phyloP scores from a whole-genome alignment of 2,888 invertebrate species.

The Netelia inedita region DNA sequence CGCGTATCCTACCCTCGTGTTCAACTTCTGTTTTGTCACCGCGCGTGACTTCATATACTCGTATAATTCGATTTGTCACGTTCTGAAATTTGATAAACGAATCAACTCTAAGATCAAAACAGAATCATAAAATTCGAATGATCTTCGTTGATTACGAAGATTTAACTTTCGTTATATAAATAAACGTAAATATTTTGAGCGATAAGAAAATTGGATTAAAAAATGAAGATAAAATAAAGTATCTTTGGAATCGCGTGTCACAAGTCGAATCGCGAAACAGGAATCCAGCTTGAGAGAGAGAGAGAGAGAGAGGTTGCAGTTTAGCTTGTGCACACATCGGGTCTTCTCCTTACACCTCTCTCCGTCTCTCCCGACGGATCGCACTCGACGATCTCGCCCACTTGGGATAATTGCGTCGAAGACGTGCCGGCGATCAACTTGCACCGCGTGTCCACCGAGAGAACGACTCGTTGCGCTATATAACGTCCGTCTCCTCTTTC shows the following conservation, averaged over 20 bases:
- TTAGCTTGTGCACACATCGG: background rate
- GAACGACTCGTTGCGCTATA: constrained; percentile 29
- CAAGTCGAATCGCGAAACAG: background rate
- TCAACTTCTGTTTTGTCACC: constrained; percentile 57
- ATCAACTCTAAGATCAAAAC: background rate
- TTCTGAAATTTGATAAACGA: no score
- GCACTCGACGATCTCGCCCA: constrained; percentile 80
- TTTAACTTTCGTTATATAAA: no score
- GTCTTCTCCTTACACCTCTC: constrained; percentile 18
- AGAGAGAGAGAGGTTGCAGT: background rate
- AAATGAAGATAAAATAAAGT: background rate
- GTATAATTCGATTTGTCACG: background rate
- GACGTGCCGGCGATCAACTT: constrained; percentile 72
- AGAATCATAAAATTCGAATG: constrained; percentile 1
- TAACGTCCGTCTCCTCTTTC: constrained; percentile 36
- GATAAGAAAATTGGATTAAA: no score
- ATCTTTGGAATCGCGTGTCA: background rate
- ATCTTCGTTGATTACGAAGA: no score
- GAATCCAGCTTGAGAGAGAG: no score
- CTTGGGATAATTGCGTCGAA: constrained; percentile 83
- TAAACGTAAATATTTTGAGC: no score
- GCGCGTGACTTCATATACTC: background rate
- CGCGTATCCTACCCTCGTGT: constrained; percentile 32
- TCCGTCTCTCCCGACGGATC: constrained; percentile 74
- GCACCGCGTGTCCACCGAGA: constrained; percentile 53